phyloP scores from a whole-genome alignment of 2,113 vertebrate genomes.

The Nicator chloris region DNA sequence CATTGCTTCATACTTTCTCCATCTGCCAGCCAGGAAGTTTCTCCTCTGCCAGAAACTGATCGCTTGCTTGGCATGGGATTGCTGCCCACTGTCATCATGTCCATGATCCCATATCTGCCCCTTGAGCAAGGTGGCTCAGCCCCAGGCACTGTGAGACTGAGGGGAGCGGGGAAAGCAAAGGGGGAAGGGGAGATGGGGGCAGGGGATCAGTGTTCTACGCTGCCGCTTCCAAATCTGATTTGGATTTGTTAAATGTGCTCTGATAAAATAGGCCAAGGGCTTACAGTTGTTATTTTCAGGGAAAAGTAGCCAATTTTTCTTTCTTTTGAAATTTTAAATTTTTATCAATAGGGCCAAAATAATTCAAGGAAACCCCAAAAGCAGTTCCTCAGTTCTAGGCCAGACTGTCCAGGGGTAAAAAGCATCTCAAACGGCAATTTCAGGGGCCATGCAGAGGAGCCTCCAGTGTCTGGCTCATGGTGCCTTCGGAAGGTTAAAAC shows the following conservation, averaged over 20 bases:
- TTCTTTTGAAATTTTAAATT: neutral
- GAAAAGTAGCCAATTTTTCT: neutral
- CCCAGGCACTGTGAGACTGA: neutral
- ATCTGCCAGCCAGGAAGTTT: neutral
- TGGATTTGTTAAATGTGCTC: neutral
- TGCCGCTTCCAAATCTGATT: neutral
- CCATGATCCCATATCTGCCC: accelerated
- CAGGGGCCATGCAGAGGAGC: neutral
- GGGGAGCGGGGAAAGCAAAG: neutral
- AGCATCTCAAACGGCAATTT: neutral
- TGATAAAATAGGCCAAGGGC: neutral
- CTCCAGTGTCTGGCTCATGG: neutral
- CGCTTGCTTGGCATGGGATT: neutral
- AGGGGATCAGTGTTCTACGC: neutral
- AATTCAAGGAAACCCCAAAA: neutral
- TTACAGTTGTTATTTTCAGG: neutral
- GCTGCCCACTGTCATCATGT: neutral
- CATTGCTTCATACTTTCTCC: neutral
- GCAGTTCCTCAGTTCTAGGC: neutral
- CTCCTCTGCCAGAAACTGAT: neutral
- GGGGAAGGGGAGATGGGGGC: no score
- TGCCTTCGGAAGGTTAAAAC: neutral
- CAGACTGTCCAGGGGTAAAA: neutral
- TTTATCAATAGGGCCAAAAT: neutral
- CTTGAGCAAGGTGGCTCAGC: accelerated